These are phyloP conservation scores for Parotia lawesii DNA, from an alignment of 2,113 vertebrate genomes.

Conservation along the genomic window DNA sequence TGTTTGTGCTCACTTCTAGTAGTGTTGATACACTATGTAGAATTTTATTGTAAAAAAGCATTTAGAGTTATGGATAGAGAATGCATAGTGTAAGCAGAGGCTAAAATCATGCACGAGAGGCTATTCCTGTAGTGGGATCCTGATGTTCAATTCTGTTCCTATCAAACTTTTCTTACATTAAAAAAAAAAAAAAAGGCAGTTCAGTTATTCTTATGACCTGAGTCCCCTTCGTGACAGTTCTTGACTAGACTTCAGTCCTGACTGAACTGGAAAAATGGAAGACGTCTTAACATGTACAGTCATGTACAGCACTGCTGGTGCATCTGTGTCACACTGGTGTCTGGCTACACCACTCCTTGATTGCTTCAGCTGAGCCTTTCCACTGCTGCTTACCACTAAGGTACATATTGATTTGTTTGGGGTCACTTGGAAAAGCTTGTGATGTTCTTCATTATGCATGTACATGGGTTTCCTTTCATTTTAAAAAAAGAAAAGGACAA, in stretches of 20 bases:
- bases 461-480: background rate
- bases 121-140: background rate
- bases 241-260: background rate
- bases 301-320: fast-evolving
- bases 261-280: background rate
- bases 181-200: background rate
- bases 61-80: background rate
- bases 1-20: background rate
- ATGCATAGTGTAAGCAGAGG: background rate
- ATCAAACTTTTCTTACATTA: too few relatives aligned
- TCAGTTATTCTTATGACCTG: background rate
- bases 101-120: background rate
- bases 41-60: background rate
- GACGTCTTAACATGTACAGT: background rate
- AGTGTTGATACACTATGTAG: background rate
- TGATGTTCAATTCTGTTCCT: background rate
- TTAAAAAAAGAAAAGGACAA: background rate
- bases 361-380: background rate
- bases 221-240: background rate
- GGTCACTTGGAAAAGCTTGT: background rate
- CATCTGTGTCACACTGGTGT: background rate
- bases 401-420: background rate
- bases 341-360: background rate
- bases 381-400: background rate
- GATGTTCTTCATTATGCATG: background rate